phyloP scores from a whole-genome alignment of 2,113 vertebrate genomes.

The Regulus satrapa region DNA sequence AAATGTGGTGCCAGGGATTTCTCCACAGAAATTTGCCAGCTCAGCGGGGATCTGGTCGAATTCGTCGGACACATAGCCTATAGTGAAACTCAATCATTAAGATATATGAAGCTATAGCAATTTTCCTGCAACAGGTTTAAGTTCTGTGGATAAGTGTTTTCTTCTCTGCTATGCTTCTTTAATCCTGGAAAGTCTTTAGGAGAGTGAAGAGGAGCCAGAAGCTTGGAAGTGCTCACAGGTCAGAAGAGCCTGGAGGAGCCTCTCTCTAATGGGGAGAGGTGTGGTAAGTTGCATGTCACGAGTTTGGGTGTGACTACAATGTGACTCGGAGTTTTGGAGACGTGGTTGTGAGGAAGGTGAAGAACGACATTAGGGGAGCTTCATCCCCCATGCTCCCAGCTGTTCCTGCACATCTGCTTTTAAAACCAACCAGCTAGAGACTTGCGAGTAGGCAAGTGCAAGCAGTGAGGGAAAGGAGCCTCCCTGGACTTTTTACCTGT shows the following conservation, averaged over 20 bases:
- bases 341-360: not conserved
- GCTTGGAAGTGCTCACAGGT: not conserved
- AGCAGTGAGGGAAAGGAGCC: not conserved
- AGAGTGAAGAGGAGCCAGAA: not conserved
- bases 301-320: not conserved
- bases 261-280: not conserved
- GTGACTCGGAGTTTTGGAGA: not conserved
- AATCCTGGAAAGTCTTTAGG: not conserved
- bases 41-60: not conserved
- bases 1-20: constrained; percentile 28
- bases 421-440: not conserved
- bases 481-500: not conserved
- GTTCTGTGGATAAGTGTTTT: not conserved
- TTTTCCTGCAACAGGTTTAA: not conserved
- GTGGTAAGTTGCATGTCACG: not conserved
- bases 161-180: not conserved
- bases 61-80: not conserved
- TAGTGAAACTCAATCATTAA: not conserved
- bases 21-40: not conserved
- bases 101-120: not conserved
- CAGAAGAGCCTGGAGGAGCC: not conserved
- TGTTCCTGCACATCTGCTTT: not conserved
- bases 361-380: not conserved
- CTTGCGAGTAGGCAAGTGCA: rapidly evolving
- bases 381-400: not conserved